These are phyloP conservation scores for Seriola dumerili DNA, from an alignment of 2,113 vertebrate species.

Conservation along the genomic window DNA sequence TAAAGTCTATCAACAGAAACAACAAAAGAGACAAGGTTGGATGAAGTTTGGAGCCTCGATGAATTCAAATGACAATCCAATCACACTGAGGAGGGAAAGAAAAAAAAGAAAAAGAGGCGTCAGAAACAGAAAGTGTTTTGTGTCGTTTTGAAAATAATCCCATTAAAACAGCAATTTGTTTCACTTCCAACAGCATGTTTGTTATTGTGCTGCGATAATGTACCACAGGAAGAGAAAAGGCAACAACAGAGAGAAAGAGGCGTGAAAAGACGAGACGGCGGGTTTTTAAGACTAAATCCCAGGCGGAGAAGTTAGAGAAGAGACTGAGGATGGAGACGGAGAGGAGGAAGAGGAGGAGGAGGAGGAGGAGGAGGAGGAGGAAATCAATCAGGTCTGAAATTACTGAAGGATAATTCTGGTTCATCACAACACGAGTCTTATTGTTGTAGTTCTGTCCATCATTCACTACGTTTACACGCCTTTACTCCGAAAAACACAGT, in stretches of 20 bases:
- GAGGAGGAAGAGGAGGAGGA: neutral
- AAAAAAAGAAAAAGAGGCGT: constrained; percentile 7
- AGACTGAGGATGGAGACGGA: too few species aligned
- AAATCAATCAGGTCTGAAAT: neutral
- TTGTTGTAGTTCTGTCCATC: too few species aligned
- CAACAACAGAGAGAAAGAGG: constrained; percentile 26
- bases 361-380: too few species aligned
- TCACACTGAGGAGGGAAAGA: constrained; percentile 16
- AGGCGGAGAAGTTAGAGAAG: too few species aligned
- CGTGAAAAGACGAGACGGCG: neutral
- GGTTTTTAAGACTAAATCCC: neutral
- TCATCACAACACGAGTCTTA: neutral
- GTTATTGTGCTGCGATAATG: constrained; percentile 66
- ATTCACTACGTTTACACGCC: too few species aligned
- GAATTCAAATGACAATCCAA: constrained; percentile 67
- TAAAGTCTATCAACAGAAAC: constrained; percentile 23
- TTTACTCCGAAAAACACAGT: too few species aligned
- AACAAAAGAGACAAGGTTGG: constrained; percentile 40
- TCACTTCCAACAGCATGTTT: constrained; percentile 65
- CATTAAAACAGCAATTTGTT: constrained; percentile 79
- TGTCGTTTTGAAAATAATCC: constrained; percentile 73
- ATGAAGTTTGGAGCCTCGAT: constrained; percentile 42
- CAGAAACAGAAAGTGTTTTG: constrained; percentile 24
- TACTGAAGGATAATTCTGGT: neutral
- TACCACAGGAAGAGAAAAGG: constrained; percentile 26